Conservation (phyloP, 2,113 vertebrate species). For the Hoplias malabaricus region DNA sequence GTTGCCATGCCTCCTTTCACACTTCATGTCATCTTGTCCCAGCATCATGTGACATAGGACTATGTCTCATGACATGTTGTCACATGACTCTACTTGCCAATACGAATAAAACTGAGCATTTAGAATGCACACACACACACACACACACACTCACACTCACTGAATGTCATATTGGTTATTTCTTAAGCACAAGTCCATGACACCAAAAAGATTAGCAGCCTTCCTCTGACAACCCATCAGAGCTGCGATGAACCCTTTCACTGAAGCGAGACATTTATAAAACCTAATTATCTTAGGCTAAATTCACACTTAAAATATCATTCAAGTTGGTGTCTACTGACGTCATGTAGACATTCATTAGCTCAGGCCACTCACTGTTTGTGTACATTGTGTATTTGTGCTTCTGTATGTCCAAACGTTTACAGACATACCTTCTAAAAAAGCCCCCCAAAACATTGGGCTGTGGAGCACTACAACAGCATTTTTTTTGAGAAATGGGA, state of each 20-base stretch:
- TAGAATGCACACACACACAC: not conserved
- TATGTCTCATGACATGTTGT: not conserved
- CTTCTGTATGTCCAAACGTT: no score
- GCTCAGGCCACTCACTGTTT: no score
- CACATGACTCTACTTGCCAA: conserved; percentile 1
- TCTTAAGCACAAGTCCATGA: not conserved
- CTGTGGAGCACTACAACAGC: no score
- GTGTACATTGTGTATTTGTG: no score
- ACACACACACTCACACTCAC: not conserved
- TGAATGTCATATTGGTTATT: no score
- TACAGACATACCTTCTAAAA: no score
- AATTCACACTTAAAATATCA: no score
- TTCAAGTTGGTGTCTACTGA: no score
- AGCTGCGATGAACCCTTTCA: not conserved
- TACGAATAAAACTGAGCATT: not conserved
- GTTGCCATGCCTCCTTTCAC: conserved; percentile 30
- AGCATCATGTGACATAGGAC: conserved; percentile 11
- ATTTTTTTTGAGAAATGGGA: no score
- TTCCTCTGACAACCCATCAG: not conserved
- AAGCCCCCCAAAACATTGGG: no score
- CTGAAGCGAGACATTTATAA: no score
- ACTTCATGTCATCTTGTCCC: conserved; percentile 11
- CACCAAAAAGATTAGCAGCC: not conserved
- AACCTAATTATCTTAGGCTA: not conserved
- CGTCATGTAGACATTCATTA: no score